These are phyloP conservation scores for Delia radicum DNA, from an alignment of 1,140 invertebrate genomes.

Conservation along the genomic window DNA sequence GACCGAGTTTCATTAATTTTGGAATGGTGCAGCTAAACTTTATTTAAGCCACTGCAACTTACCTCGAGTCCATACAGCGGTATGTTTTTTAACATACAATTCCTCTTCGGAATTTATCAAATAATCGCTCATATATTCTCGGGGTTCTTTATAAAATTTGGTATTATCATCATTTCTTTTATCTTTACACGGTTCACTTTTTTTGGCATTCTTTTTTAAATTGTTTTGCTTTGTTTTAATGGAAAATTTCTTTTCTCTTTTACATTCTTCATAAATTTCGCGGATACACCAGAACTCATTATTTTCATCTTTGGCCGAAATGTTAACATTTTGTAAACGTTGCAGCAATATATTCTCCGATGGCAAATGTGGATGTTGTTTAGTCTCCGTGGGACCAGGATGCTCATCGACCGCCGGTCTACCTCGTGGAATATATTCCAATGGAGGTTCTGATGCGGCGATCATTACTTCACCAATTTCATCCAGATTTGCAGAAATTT, in stretches of 20 bases:
- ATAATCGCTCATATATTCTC: constrained; percentile 44
- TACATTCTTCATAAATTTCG: constrained; percentile 55
- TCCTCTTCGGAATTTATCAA: constrained; percentile 73
- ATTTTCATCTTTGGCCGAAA: constrained; percentile 63
- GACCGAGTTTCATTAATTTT: too few relatives aligned
- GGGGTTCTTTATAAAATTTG: not conserved
- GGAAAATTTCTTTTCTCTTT: constrained; percentile 25
- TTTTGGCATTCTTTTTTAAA: constrained; percentile 20
- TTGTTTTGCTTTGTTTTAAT: not conserved
- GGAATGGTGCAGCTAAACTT: too few relatives aligned
- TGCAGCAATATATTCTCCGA: constrained; percentile 66
- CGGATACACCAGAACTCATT: constrained; percentile 72
- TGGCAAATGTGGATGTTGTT: constrained; percentile 46
- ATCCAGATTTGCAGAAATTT: constrained; percentile 69
- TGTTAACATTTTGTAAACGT: constrained; percentile 70
- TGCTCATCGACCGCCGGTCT: constrained; percentile 76
- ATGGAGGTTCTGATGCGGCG: constrained; percentile 72
- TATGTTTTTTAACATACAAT: constrained; percentile 81
- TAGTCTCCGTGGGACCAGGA: constrained; percentile 63
- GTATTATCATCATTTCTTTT: not conserved
- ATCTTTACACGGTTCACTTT: not conserved
- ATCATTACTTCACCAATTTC: constrained; percentile 73
- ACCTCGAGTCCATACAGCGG: constrained; percentile 78
- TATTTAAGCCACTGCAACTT: too few relatives aligned
- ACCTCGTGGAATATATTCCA: constrained; percentile 89